Conservation (phyloP, 2,113 vertebrate species). For the Takifugu flavidus region DNA sequence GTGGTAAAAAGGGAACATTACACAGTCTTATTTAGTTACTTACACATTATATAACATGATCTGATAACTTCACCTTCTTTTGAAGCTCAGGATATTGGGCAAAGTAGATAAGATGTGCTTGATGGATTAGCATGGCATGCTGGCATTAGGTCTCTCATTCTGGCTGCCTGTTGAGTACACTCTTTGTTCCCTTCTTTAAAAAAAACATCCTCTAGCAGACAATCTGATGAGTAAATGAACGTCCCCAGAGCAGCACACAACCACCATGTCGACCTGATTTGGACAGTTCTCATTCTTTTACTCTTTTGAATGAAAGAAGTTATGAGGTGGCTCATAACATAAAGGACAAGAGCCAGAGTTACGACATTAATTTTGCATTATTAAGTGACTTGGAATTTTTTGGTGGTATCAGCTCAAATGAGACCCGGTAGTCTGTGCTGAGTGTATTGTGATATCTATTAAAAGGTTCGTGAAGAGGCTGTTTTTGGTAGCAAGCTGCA, state of each 20-base stretch:
- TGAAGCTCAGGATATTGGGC: conserved; percentile 60
- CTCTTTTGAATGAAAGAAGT: no score
- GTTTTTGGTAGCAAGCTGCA: conserved; percentile 23
- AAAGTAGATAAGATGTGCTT: conserved; percentile 55
- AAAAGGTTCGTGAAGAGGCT: conserved; percentile 12
- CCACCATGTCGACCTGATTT: neutral
- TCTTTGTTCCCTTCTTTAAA: conserved; percentile 62
- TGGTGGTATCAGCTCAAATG: no score
- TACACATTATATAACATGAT: conserved; percentile 46
- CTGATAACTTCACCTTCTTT: conserved; percentile 46
- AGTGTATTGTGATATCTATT: conserved; percentile 26
- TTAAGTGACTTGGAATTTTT: neutral
- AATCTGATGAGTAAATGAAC: conserved; percentile 42
- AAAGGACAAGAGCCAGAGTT: conserved; percentile 39
- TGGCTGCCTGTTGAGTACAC: conserved; percentile 56
- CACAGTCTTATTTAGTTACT: conserved; percentile 25
- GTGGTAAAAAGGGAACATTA: neutral
- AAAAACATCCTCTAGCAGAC: conserved; percentile 34
- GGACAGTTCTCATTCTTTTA: no score
- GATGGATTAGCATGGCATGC: conserved; percentile 52
- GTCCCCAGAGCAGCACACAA: conserved; percentile 8
- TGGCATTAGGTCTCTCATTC: conserved; percentile 61
- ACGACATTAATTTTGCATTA: conserved; percentile 29
- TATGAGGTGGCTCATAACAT: conserved; percentile 8
- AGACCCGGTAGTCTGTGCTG: neutral